Evolutionary conservation across 2,888 invertebrate genomes (phyloP), one percentile per base, ranked within the genome.

Genomic region (Amblyteles armatorius): DNA sequence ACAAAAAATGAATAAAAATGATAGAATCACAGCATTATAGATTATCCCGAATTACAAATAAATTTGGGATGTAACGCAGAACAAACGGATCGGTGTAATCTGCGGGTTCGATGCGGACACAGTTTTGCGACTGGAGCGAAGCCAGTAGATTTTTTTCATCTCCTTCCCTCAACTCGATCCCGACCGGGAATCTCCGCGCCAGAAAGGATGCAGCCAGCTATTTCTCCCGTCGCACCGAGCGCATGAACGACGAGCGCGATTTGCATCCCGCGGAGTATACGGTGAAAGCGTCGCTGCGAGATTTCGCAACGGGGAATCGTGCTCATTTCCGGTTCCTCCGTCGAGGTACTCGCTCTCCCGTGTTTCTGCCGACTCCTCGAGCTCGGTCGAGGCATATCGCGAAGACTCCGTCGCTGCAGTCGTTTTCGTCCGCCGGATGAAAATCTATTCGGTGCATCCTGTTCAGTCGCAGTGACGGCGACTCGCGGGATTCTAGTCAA

Each of bases 181-280:
- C 72, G 50, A 67, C 72, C n/a, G 33, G 82, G 82, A 79, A 82
- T 55, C 71, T 68, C 44, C 63, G 78, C 76, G 85, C 82, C 82
- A 82, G 79, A 76, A 79, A 82, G 74, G 63, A 84, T 71, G 50
- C 71, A 79, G 76, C 60, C 72, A 72, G 65, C 79, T 55, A 85
- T 82, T 85, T 85, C 79, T 82, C 76, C 60, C 26, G 63, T 73
- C 26, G 68, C 48, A 60, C 79, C 1, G n/a, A 19, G 16, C 40
- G 33, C 40, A 63, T 44, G 85, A 83, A 79, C 52, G 69, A 72
- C 65, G 68, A 74, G 63, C 22, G 55, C 60, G 76, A 79, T 77
- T 79, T 76, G 50, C 79, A 79, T 82, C 82, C 79, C 82, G 33
- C 50, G 57, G 76, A 79, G 50, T 16, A 40, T 50, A 5, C 19